Percentiles rank a stretch among this genome's conserved stretches.
phyloP scores from a whole-genome alignment of 2,888 invertebrate genomes.

The Troides aeacus region DNA sequence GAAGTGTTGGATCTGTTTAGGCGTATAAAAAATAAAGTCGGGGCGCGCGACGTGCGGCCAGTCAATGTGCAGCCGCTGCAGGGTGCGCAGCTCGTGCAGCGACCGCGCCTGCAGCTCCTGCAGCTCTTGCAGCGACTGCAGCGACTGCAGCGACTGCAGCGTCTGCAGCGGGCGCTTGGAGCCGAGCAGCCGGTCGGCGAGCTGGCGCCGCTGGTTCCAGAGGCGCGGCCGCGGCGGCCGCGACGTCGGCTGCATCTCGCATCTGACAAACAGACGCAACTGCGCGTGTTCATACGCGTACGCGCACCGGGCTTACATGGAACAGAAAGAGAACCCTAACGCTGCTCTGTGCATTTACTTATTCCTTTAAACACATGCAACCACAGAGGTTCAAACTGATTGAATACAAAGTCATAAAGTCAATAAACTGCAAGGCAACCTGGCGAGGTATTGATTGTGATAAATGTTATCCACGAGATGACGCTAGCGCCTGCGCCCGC shows the following conservation, averaged over 20 bases:
- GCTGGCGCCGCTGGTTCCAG: slow-evolving; percentile 36
- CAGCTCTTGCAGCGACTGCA: slow-evolving; percentile 33
- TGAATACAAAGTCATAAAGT: too few relatives aligned
- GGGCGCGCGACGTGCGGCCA: slow-evolving; percentile 37
- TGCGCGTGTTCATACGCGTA: too few relatives aligned
- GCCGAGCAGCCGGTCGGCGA: slow-evolving; percentile 31
- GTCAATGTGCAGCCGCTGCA: slow-evolving; percentile 30
- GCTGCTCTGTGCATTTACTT: too few relatives aligned
- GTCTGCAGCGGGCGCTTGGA: slow-evolving; percentile 28
- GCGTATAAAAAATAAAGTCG: slow-evolving; percentile 38
- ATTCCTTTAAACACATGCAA: too few relatives aligned
- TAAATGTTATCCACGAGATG: too few relatives aligned
- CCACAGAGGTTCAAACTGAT: too few relatives aligned
- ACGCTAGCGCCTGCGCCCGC: too few relatives aligned
- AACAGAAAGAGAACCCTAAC: too few relatives aligned
- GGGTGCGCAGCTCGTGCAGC: slow-evolving; percentile 33
- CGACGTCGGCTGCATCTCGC: slow-evolving; percentile 28
- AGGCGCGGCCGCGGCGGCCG: slow-evolving; percentile 35
- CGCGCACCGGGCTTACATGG: too few relatives aligned
- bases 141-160: slow-evolving; percentile 31
- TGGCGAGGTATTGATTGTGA: too few relatives aligned
- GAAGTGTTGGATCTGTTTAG: slow-evolving; percentile 37
- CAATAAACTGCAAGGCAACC: too few relatives aligned
- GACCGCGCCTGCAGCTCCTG: slow-evolving; percentile 30
- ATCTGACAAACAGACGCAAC: background rate